phyloP scores from a whole-genome alignment of 2,113 vertebrate species.

The Himantopus leucocephalus region DNA sequence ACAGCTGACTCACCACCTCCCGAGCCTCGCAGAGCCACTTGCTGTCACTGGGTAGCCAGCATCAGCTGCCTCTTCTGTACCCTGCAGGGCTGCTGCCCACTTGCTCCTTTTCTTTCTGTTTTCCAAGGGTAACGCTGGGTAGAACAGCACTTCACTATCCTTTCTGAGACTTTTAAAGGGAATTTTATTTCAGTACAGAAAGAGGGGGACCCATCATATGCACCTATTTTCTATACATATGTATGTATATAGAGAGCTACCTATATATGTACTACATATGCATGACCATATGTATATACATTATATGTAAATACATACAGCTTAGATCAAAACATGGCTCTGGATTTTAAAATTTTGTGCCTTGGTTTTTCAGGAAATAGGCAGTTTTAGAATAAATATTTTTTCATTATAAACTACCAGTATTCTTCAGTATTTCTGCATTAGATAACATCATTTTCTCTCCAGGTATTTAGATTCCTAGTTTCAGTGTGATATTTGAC shows the following conservation, averaged over 20 bases:
- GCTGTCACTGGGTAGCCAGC: background rate
- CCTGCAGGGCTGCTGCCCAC: background rate
- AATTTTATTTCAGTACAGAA: background rate
- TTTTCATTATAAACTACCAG: background rate
- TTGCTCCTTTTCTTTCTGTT: background rate
- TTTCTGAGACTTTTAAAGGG: background rate
- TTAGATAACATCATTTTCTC: background rate
- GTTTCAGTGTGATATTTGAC: background rate
- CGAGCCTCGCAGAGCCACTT: accelerated
- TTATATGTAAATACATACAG: background rate
- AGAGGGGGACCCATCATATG: background rate
- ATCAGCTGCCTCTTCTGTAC: background rate
- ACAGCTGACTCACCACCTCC: background rate
- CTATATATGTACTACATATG: background rate
- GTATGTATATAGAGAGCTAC: background rate
- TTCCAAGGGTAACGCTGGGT: background rate
- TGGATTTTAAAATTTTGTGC: background rate
- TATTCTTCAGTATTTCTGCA: background rate
- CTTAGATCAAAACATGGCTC: background rate
- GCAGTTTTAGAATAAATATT: background rate
- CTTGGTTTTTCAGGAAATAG: background rate
- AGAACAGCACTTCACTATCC: background rate
- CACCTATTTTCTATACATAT: background rate
- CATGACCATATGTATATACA: background rate
- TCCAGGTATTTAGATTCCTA: background rate